phyloP scores from a whole-genome alignment of 2,797 vertebrate species.

The Sebastes taczanowskii region DNA sequence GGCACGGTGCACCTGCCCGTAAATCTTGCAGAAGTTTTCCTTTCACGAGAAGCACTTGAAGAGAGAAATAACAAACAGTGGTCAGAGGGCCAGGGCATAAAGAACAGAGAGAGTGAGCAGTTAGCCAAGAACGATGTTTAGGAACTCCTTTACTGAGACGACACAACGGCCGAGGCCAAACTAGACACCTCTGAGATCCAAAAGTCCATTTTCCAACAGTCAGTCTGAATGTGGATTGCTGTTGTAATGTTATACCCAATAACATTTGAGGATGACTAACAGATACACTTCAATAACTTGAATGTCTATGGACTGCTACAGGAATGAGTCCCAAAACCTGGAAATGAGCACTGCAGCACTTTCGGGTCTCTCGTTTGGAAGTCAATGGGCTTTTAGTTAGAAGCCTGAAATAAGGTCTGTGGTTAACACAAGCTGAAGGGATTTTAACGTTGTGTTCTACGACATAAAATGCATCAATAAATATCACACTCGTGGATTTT shows the following conservation, averaged over 20 bases:
- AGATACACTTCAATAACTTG: background rate
- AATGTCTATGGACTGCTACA: background rate
- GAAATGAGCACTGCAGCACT: too few relatives aligned
- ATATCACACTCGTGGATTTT: too few relatives aligned
- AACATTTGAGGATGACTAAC: background rate
- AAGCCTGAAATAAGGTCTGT: too few relatives aligned
- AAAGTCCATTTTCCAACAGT: constrained; percentile 30
- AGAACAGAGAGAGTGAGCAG: constrained; percentile 38
- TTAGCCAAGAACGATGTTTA: constrained; percentile 53
- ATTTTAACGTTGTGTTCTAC: too few relatives aligned
- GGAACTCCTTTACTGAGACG: constrained; percentile 54
- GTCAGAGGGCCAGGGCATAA: constrained; percentile 47
- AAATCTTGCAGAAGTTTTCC: constrained; percentile 75
- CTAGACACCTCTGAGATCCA: constrained; percentile 44
- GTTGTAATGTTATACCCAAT: background rate
- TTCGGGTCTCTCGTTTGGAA: too few relatives aligned
- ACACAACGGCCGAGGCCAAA: constrained; percentile 29
- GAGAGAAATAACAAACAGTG: constrained; percentile 73
- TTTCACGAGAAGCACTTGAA: constrained; percentile 71
- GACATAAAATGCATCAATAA: too few relatives aligned
- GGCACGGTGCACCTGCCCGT: constrained; percentile 75
- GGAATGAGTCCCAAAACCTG: background rate
- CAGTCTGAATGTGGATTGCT: constrained; percentile 30
- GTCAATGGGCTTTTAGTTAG: too few relatives aligned
- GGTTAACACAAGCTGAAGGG: too few relatives aligned